phyloP scores from a whole-genome alignment of 2,888 invertebrate genomes.

The Liodrosophila aerea region DNA sequence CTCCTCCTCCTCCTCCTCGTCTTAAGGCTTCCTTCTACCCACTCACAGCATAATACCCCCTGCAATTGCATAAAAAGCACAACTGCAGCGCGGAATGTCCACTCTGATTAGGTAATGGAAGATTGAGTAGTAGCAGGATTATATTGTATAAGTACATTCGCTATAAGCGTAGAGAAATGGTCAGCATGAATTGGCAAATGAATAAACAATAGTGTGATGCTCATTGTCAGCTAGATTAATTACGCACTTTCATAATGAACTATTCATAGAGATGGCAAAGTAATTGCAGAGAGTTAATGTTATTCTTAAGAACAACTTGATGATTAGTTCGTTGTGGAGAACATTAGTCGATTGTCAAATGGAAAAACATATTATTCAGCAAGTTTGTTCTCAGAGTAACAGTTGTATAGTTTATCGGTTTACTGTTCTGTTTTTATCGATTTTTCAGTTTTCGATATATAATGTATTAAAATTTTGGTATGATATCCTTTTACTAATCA shows the following conservation, averaged over 20 bases:
- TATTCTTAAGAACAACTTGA: too few relatives aligned
- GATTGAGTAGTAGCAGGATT: constrained; percentile 4
- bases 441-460: too few relatives aligned
- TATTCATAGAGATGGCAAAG: background rate
- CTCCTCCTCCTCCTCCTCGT: background rate
- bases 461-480: too few relatives aligned
- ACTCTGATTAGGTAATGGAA: constrained; percentile 35
- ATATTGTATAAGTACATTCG: background rate
- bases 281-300: background rate
- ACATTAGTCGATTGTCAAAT: too few relatives aligned
- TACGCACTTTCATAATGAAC: constrained; percentile 45
- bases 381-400: too few relatives aligned
- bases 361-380: too few relatives aligned
- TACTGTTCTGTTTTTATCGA: too few relatives aligned
- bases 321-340: too few relatives aligned
- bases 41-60: too few relatives aligned
- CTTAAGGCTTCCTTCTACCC: background rate
- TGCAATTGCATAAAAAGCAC: constrained; percentile 18
- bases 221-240: constrained; percentile 55
- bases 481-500: too few relatives aligned
- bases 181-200: constrained; percentile 36
- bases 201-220: constrained; percentile 22
- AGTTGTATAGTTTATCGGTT: too few relatives aligned
- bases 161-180: constrained; percentile 28
- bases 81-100: constrained; percentile 30